Base-by-base conservation (phyloP, 2,113 vertebrate species). In the Shinisaurus crocodilurus region DNA sequence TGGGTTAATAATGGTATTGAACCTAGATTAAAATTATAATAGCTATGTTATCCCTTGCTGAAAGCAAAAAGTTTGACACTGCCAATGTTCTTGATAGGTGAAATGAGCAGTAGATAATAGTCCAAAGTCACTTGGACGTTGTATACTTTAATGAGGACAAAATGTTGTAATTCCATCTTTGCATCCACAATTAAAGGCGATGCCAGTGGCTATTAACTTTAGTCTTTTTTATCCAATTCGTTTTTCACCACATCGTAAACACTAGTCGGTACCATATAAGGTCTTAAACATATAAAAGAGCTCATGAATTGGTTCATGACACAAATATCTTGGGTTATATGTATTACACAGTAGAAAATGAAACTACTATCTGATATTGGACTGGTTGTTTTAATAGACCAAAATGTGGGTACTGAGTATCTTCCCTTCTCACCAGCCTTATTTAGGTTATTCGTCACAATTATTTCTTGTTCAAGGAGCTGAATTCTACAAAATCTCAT, bases 221-320 rank as follows among this genome's bases (percentile, higher is more conserved):
- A 90, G 76, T 84, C 95, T 95, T 94, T 95, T 95, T 96, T 93
- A 82, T 95, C 85, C 89, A 93, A 29, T 89, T 96, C 95, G 91
- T 91, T 86, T 81, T 94, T 91, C 94, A 90, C 70, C 91, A 89
- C 40, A 92, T 93, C 90, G 63, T 89, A 95, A 95, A 83, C 81
- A 91, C 34, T 88, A 91, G 7, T 37, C 32, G 87, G 89, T 94
- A 91, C 92, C 91, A 90, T 95, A 93, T 91, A 96, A 84, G 91
- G 88, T 9, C 70, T 92, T 92, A 7, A 93, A 94, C 91, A 93
- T 89, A 74, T 90, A 88, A 92, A 92, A 88, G 23, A 88, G 9
- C 7, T 92, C 0, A 0, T 74, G 88, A 87, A 29, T 16, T 54
- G 34, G 82, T 91, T 95, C 27, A 48, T 50, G 37, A 94, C 88